These are phyloP conservation scores for Eristalis pertinax DNA, from an alignment of 2,888 invertebrate species.

Conservation along the genomic window DNA sequence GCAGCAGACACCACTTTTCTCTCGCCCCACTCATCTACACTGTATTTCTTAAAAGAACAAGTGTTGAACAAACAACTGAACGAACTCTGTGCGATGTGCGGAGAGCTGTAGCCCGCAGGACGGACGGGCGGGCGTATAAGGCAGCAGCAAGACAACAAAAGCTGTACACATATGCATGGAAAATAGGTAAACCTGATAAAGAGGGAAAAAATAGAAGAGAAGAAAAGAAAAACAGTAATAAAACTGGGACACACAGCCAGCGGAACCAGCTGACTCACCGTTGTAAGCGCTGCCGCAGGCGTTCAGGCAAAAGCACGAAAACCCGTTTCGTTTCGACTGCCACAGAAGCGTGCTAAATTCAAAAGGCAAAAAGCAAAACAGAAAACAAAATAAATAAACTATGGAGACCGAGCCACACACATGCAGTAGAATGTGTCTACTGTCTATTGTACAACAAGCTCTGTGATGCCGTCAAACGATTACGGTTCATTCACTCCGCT, in stretches of 20 bases:
- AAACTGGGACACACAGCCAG: slow-evolving; percentile 64
- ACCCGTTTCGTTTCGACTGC: slow-evolving; percentile 45
- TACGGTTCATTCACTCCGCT: slow-evolving; percentile 64
- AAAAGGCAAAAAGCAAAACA: slow-evolving; percentile 16
- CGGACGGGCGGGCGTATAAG: slow-evolving; percentile 32
- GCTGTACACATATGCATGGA: slow-evolving; percentile 35
- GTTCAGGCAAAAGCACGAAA: slow-evolving; percentile 56
- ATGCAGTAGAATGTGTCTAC: neutral
- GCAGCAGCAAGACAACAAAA: slow-evolving; percentile 44
- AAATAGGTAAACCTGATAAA: slow-evolving; percentile 57
- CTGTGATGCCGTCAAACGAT: neutral
- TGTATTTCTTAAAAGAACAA: slow-evolving; percentile 30
- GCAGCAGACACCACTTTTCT: slow-evolving; percentile 35
- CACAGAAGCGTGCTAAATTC: slow-evolving; percentile 40
- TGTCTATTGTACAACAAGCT: neutral
- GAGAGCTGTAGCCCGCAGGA: slow-evolving; percentile 38
- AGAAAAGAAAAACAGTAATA: slow-evolving; percentile 14
- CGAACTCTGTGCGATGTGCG: neutral
- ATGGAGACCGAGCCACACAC: neutral
- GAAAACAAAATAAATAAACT: slow-evolving; percentile 1
- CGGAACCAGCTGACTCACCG: slow-evolving; percentile 63
- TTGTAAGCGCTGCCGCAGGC: slow-evolving; percentile 46
- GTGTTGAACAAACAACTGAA: slow-evolving; percentile 43
- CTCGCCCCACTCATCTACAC: slow-evolving; percentile 6
- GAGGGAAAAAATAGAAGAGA: neutral